A percentile compares a stretch with the other conserved stretches of the same genome.
These are phyloP conservation scores for Chunga burmeisteri DNA, from an alignment of 2,113 vertebrate species.

Conservation along the genomic window DNA sequence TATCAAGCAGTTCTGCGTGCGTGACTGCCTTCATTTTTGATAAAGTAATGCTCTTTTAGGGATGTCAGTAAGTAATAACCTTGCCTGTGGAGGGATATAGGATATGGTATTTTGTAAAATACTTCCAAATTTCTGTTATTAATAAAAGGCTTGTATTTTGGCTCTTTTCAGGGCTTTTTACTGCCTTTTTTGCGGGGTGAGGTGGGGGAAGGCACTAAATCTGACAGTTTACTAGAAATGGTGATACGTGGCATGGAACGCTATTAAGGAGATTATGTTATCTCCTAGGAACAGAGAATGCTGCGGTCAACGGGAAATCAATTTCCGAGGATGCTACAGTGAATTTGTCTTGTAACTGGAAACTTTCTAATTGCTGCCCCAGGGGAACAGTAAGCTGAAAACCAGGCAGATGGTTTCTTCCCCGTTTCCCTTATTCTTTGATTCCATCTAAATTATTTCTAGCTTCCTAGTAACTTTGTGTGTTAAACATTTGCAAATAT, in stretches of 20 bases:
- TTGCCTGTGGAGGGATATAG: background rate
- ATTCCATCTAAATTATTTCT: background rate
- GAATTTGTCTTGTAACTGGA: slow-evolving; percentile 24
- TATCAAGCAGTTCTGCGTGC: background rate
- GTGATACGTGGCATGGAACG: background rate
- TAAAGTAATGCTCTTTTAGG: background rate
- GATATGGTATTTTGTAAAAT: background rate
- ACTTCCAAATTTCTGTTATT: background rate
- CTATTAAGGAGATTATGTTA: slow-evolving; percentile 33
- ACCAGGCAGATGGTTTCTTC: background rate
- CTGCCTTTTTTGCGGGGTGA: background rate
- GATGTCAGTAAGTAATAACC: background rate
- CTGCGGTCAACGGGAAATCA: background rate
- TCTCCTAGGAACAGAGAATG: slow-evolving; percentile 39
- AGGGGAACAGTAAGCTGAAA: background rate
- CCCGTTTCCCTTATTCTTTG: background rate
- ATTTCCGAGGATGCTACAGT: background rate
- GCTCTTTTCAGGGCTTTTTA: background rate
- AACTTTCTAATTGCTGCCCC: slow-evolving; percentile 37
- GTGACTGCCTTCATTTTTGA: background rate
- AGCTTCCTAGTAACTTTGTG: background rate
- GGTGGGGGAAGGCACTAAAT: background rate
- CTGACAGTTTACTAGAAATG: background rate
- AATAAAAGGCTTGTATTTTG: background rate
- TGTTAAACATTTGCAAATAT: background rate